Conservation (phyloP, 2,888 invertebrate genomes). For the Clistopyga incitator region DNA sequence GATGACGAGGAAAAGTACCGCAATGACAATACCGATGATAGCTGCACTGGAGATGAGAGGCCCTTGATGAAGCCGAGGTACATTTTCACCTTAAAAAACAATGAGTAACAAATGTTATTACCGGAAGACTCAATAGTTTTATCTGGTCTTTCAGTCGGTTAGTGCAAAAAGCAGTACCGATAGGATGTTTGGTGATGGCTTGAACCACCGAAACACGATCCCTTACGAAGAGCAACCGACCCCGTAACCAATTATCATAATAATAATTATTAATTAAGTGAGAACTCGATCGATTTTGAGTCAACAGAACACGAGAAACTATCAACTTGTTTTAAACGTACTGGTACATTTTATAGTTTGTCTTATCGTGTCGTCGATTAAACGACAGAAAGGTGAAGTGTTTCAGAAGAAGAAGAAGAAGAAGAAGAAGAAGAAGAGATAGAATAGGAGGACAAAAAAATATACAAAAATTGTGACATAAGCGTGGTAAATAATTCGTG, state of each 20-base stretch:
- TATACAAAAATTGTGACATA: constrained; percentile 26
- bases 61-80: constrained; percentile 82
- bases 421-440: constrained; percentile 10
- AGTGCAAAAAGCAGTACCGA: constrained; percentile 82
- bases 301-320: constrained; percentile 28
- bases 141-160: constrained; percentile 75
- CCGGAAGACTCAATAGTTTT: background rate
- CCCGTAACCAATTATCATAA: constrained; percentile 54
- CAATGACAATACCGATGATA: constrained; percentile 94
- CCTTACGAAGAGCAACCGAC: constrained; percentile 47
- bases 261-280: background rate
- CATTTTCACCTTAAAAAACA: constrained; percentile 78
- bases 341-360: constrained; percentile 74
- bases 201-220: constrained; percentile 53
- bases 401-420: constrained; percentile 25
- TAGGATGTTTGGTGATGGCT: constrained; percentile 82
- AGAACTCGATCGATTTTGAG: constrained; percentile 22
- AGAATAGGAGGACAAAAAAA: background rate
- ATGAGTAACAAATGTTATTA: constrained; percentile 39
- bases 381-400: constrained; percentile 26
- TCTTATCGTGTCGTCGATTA: constrained; percentile 24
- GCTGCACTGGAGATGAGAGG: constrained; percentile 89
- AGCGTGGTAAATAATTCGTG: constrained; percentile 25
- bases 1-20: constrained; percentile 90
- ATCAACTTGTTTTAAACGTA: constrained; percentile 72